These are phyloP conservation scores for Probosciger aterrimus DNA, from an alignment of 2,113 vertebrate species.

Conservation along the genomic window DNA sequence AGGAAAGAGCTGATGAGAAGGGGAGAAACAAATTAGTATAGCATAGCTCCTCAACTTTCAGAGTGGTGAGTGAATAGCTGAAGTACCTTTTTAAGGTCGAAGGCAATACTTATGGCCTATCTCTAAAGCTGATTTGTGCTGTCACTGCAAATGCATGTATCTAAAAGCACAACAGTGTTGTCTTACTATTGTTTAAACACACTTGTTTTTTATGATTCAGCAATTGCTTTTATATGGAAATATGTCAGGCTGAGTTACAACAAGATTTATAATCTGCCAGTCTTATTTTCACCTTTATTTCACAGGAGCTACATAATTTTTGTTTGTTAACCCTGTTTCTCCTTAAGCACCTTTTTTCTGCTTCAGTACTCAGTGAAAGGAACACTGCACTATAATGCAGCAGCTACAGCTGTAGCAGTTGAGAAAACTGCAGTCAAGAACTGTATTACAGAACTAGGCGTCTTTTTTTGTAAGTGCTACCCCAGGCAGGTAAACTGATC, in stretches of 20 bases:
- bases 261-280: background rate
- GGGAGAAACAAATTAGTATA: background rate
- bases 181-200: background rate
- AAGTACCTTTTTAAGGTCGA: background rate
- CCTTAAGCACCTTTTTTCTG: background rate
- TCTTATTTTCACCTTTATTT: background rate
- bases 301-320: background rate
- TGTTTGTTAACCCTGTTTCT: background rate
- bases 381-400: background rate
- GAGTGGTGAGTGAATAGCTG: background rate
- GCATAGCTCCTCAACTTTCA: background rate
- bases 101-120: background rate
- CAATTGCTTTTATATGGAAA: background rate
- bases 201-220: background rate
- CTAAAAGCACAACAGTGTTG: background rate
- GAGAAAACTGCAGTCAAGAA: background rate
- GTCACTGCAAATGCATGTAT: background rate
- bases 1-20: background rate
- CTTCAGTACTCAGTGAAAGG: background rate
- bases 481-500: background rate
- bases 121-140: background rate
- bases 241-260: background rate
- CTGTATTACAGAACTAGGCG: background rate
- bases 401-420: background rate
- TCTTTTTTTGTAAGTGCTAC: background rate